phyloP scores from a whole-genome alignment of 2,113 vertebrate genomes.

The Podilymbus podiceps region DNA sequence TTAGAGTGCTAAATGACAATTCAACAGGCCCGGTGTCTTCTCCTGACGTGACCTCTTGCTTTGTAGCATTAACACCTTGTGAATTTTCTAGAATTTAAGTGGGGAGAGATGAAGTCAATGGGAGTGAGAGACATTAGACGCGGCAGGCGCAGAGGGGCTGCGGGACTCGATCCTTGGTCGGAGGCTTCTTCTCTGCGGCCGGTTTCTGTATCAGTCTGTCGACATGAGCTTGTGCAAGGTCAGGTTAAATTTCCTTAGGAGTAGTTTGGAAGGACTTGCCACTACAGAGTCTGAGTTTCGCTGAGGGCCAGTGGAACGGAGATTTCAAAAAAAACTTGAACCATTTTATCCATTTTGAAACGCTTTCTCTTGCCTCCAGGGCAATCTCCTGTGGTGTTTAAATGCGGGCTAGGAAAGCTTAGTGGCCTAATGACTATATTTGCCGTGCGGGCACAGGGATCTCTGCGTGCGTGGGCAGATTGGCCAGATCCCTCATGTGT shows the following conservation, averaged over 20 bases:
- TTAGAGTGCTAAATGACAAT: accelerated
- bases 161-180: neutral
- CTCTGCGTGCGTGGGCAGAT: neutral
- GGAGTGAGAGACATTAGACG: neutral
- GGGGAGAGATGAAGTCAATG: neutral
- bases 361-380: neutral
- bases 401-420: neutral
- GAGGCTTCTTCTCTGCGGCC: neutral
- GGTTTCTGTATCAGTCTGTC: neutral
- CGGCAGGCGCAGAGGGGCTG: neutral
- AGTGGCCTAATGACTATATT: neutral
- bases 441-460: accelerated
- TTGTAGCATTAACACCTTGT: neutral
- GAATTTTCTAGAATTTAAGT: neutral
- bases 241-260: neutral
- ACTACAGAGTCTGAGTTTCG: neutral
- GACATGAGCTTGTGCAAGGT: neutral
- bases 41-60: neutral
- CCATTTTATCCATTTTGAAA: neutral
- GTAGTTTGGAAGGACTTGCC: neutral
- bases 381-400: neutral
- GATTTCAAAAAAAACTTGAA: too few relatives aligned
- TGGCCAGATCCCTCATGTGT: neutral
- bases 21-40: neutral
- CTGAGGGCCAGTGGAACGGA: neutral